Evolutionary conservation across 1,140 invertebrate species (phyloP), one percentile per base, ranked within the genome.

Genomic region (Coptotermes formosanus): DNA sequence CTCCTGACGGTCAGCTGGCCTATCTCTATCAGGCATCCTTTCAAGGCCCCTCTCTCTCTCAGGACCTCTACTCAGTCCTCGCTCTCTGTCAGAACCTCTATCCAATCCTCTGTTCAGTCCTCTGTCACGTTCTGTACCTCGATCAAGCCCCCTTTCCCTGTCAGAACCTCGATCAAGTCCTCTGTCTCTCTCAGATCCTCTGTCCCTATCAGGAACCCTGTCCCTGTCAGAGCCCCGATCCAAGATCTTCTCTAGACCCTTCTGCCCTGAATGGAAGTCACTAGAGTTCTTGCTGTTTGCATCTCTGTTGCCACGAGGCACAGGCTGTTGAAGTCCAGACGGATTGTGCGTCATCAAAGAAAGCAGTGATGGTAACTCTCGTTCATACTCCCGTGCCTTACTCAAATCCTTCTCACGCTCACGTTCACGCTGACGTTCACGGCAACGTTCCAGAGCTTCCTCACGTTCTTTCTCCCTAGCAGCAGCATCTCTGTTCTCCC

Each of bases 401-500:
- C 43, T 91, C 88, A 55, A 84, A 64, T 90, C 90, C 87, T 82
- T 91, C 89, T 59, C 91, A 87, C 82, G 85, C 69, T 90, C 90
- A 6, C 89, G 85, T 86, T 94, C 94, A 85, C 94, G 91, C 87
- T 93, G 92, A 16, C 92, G 90, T 86, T 93, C 93, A 88, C 93
- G 92, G 87, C 92, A 92, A 52, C 93, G 90, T 0, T 92, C 92
- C 86, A 93, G 88, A 0, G 92, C 92, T 87, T 93, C 92, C 90
- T 94, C 91, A 88, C 93, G 90, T 88, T 93, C 92, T 88, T 93
- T 93, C 87, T 93, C 92, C 30, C 92, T 88, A 2, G 92, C 92
- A 2, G 92, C 92, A 0, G 92, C 91, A 87, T 93, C 86, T 43
- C 3, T 83, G 69, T 23, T 52, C 59, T 64, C 59, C 59, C 59